Evolutionary conservation across 2,888 invertebrate species (phyloP).

Genomic region (Pogonocherus hispidulus): DNA sequence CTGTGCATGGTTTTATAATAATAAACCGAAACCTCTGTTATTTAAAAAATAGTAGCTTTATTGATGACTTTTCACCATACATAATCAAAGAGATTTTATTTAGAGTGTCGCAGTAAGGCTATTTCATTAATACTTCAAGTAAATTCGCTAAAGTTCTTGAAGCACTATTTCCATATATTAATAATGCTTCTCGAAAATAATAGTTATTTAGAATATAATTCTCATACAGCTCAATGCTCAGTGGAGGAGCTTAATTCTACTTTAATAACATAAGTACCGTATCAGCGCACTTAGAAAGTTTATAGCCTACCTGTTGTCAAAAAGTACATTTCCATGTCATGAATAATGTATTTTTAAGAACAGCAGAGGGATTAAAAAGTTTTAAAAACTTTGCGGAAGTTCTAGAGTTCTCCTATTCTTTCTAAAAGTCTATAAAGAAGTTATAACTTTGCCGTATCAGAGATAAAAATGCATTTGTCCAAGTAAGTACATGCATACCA

Average conservation of each 20-base stretch:
- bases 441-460: not conserved
- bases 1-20: too few species aligned
- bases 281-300: not conserved
- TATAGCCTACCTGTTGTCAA: constrained; percentile 1
- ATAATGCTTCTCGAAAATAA: not conserved
- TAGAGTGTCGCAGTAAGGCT: too few species aligned
- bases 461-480: not conserved
- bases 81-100: too few species aligned
- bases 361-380: not conserved
- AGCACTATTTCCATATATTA: not conserved
- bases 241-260: not conserved
- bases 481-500: too few species aligned
- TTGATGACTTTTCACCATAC: too few species aligned
- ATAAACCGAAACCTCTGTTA: too few species aligned
- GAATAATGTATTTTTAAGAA: constrained; percentile 5
- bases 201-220: not conserved
- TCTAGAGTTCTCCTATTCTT: not conserved
- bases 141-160: not conserved
- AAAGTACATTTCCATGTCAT: not conserved
- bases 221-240: not conserved
- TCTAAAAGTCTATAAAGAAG: constrained; percentile 2
- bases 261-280: not conserved
- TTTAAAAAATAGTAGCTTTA: too few species aligned
- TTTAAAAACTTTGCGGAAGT: not conserved
- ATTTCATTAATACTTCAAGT: too few species aligned